Percentiles rank a stretch among this genome's conserved stretches.
phyloP scores from a whole-genome alignment of 2,888 invertebrate genomes.

The Helobdella robusta region DNA sequence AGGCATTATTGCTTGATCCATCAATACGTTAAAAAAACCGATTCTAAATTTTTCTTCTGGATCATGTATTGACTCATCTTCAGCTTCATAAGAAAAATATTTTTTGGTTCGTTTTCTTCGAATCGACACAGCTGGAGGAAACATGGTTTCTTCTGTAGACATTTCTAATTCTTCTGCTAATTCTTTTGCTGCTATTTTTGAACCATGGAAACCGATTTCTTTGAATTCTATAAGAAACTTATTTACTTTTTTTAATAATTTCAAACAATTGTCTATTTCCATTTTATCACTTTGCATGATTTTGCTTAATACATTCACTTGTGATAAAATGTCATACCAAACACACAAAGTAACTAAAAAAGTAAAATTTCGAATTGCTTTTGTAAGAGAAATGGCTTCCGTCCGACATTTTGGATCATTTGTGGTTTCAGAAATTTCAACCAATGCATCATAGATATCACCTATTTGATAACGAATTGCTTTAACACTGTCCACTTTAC shows the following conservation, averaged over 20 bases:
- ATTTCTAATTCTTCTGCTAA: conserved; percentile 1
- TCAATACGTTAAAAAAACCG: conserved; percentile 3
- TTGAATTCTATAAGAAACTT: not conserved
- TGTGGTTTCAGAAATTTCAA: not conserved
- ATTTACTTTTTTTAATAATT: conserved; percentile 1
- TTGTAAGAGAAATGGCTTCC: conserved; percentile 3
- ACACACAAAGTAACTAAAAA: conserved; percentile 2
- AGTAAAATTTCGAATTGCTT: not conserved
- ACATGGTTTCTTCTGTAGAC: conserved; percentile 3
- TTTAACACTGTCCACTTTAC: conserved; percentile 3
- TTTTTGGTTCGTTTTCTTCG: not conserved
- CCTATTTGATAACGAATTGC: conserved; percentile 3
- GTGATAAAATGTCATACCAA: conserved; percentile 1
- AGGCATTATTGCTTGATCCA: not conserved
- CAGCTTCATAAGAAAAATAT: not conserved
- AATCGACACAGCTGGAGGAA: conserved; percentile 4
- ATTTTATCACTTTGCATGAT: not conserved
- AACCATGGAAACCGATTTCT: not conserved
- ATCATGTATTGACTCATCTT: not conserved
- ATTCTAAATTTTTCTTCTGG: conserved; percentile 2
- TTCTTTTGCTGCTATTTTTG: not conserved
- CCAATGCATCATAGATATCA: conserved; percentile 1
- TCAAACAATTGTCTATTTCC: conserved; percentile 3
- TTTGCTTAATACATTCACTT: conserved; percentile 2
- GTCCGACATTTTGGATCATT: conserved; percentile 1